Evolutionary conservation across 2,113 vertebrate genomes (phyloP).

Genomic region (Gymnobelideus leadbeateri): DNA sequence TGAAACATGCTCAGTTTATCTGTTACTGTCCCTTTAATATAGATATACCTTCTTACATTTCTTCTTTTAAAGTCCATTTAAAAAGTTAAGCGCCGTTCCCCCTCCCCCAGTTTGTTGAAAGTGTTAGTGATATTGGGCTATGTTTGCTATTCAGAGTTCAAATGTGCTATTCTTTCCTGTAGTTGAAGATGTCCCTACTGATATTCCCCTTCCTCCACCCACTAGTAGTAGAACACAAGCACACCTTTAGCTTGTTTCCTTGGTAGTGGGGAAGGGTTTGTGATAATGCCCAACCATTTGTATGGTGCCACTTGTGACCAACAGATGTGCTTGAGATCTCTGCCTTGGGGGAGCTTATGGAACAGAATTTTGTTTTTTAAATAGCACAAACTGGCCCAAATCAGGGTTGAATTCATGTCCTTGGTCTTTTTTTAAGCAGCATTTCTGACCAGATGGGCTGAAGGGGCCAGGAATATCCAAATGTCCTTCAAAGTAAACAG

Average conservation of each 20-base stretch:
- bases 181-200: slow-evolving; percentile 53
- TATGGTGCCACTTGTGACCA: slow-evolving; percentile 41
- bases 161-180: slow-evolving; percentile 60
- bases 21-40: slow-evolving; percentile 38
- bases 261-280: slow-evolving; percentile 52
- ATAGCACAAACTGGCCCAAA: slow-evolving; percentile 42
- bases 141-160: slow-evolving; percentile 59
- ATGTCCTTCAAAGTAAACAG: slow-evolving; percentile 43
- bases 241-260: slow-evolving; percentile 65
- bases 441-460: slow-evolving; percentile 46
- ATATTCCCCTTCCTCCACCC: neutral
- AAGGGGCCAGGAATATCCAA: slow-evolving; percentile 20
- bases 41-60: slow-evolving; percentile 51
- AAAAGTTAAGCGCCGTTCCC: slow-evolving; percentile 36
- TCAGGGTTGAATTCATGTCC: slow-evolving; percentile 33
- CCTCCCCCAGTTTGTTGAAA: slow-evolving; percentile 46
- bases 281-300: slow-evolving; percentile 42
- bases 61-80: slow-evolving; percentile 48
- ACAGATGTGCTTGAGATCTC: slow-evolving; percentile 45
- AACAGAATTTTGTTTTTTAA: slow-evolving; percentile 17
- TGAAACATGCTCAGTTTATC: slow-evolving; percentile 53
- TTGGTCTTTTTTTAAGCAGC: slow-evolving; percentile 37
- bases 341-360: slow-evolving; percentile 33
- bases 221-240: slow-evolving; percentile 37
- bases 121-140: slow-evolving; percentile 28